Evolutionary conservation across 2,113 vertebrate genomes (phyloP), one percentile per base, ranked within the genome.

Genomic region (Gracilinanus agilis): DNA sequence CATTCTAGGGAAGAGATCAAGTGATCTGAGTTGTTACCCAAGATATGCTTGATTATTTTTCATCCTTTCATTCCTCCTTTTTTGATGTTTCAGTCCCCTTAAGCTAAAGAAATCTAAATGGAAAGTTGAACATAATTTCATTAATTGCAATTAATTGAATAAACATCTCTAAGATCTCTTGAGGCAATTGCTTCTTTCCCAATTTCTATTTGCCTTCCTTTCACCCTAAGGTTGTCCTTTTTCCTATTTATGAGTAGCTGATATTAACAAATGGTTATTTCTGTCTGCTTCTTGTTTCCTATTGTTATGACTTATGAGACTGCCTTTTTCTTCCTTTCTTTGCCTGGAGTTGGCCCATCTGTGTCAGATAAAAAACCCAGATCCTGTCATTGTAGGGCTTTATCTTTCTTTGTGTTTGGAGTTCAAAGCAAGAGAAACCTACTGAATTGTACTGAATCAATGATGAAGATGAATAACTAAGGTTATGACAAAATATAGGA

Each of bases 21-120:
- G 90, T 88, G 44, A 10, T 53, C 53, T 29, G 44, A 90, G 24
- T 53, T 92, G 67, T 90, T 94, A 90, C 13, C 90, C 49, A 27
- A 58, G 53, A 92, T 44, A 29, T 55, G 44, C 23, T 24, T 88
- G 54, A 5, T 1, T 89, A 34, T 89, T 58, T 95, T 92, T 75
- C 49, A 90, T n/a, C n/a, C 61, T 24, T 90, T 97, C 23, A 54
- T 90, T 53, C 53, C 44, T 24, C 75, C 75, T 40, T 34, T 49
- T 27, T 1, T 21, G 55, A n/a, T 24, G 92, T 89, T 96, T 21
- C 89, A 89, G 55, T 91, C 34, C 49, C 34, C 5, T 19, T 12
- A 25, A 24, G 24, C 44, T 67, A 92, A 92, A 94, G 83, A 44
- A 53, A 13, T 29, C 3, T 67, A 40, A 83, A 53, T 58, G 23